Evolutionary conservation across 2,113 vertebrate genomes (phyloP).

Genomic region (Hemicordylus capensis): DNA sequence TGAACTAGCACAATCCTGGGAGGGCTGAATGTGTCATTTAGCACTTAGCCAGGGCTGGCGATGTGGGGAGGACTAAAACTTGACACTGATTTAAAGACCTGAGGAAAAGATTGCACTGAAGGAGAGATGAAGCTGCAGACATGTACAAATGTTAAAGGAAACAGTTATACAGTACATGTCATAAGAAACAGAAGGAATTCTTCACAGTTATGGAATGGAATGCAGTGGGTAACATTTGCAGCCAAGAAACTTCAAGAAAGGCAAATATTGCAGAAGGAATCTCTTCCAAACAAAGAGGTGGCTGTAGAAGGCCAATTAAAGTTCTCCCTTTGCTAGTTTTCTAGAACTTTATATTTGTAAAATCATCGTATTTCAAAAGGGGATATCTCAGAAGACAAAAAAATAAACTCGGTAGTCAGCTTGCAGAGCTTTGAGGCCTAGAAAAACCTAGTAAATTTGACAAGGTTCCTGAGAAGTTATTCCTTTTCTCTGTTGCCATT

Average conservation of each 20-base stretch:
- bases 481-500: not conserved
- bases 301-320: not conserved
- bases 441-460: not conserved
- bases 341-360: fast-evolving
- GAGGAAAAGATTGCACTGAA: not conserved
- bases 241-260: not conserved
- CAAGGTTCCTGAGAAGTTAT: not conserved
- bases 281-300: not conserved
- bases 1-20: not conserved
- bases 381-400: no score
- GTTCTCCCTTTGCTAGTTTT: not conserved
- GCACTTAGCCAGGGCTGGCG: not conserved
- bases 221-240: not conserved
- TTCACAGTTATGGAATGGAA: not conserved
- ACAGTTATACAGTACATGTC: no score
- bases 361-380: not conserved
- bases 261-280: not conserved
- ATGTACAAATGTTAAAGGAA: not conserved
- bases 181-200: not conserved
- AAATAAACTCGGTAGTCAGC: no score
- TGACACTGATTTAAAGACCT: not conserved
- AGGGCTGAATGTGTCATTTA: not conserved
- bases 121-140: not conserved
- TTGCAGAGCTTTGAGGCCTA: not conserved
- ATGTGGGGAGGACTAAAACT: not conserved